Evolutionary conservation across 2,888 invertebrate genomes (phyloP).

Genomic region (Drosophila mulleri): DNA sequence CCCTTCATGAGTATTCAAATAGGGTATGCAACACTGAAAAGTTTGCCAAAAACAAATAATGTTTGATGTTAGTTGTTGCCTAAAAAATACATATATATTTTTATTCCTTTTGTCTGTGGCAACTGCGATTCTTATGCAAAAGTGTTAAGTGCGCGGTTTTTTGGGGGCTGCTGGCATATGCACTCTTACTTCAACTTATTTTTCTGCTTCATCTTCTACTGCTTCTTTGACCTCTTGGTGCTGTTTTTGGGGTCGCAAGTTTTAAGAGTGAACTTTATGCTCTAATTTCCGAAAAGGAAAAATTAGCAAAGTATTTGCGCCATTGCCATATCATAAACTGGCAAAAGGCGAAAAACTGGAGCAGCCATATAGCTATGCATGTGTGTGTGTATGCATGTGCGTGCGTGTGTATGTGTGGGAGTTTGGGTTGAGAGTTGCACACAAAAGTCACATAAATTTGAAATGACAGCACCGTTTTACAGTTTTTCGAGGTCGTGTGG

Average conservation of each 20-base stretch:
- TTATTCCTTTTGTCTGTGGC: constrained; percentile 35
- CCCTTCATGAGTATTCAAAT: not conserved
- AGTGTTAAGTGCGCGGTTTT: constrained; percentile 71
- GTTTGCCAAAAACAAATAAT: constrained; percentile 65
- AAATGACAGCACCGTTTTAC: constrained; percentile 77
- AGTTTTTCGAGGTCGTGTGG: constrained; percentile 76
- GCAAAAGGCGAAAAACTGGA: constrained; percentile 46
- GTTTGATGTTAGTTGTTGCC: constrained; percentile 46
- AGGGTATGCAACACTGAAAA: constrained; percentile 43
- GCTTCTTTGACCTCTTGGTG: constrained; percentile 12
- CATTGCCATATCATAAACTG: constrained; percentile 77
- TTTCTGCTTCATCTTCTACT: not conserved
- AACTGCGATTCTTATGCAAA: constrained; percentile 69
- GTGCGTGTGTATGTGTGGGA: constrained; percentile 18
- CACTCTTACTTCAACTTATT: constrained; percentile 16
- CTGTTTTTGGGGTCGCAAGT: constrained; percentile 47
- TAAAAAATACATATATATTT: not conserved
- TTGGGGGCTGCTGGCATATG: constrained; percentile 37
- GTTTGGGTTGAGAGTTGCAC: constrained; percentile 53
- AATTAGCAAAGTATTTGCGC: constrained; percentile 78
- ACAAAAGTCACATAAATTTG: constrained; percentile 79
- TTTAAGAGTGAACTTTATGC: constrained; percentile 76
- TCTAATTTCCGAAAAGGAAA: constrained; percentile 78
- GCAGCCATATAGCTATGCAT: constrained; percentile 34
- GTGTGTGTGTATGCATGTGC: not conserved